phyloP scores from a whole-genome alignment of 2,888 invertebrate genomes.

The Plagodis dolabraria region DNA sequence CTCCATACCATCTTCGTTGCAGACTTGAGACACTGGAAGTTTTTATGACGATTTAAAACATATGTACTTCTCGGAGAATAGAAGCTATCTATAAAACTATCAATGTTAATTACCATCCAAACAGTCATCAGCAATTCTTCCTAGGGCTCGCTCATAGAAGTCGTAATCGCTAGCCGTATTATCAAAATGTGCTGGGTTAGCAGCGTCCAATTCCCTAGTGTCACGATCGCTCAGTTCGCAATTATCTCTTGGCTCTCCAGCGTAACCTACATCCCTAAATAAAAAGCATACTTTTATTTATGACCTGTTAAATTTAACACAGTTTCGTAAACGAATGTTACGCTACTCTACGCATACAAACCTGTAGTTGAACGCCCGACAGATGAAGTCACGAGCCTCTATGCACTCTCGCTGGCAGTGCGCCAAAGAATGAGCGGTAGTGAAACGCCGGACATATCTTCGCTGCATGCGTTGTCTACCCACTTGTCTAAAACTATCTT shows the following conservation, averaged over 20 bases:
- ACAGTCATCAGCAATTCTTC: slow-evolving; percentile 91
- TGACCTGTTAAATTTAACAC: slow-evolving; percentile 21
- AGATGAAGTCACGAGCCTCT: slow-evolving; percentile 92
- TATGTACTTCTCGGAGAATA: neutral
- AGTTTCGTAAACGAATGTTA: slow-evolving; percentile 29
- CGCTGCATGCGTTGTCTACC: slow-evolving; percentile 92
- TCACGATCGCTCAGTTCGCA: slow-evolving; percentile 96
- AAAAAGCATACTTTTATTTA: slow-evolving; percentile 11
- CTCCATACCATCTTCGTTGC: slow-evolving; percentile 97
- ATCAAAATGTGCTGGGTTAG: slow-evolving; percentile 94
- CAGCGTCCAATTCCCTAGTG: slow-evolving; percentile 92
- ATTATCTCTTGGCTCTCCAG: slow-evolving; percentile 89
- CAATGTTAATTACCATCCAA: slow-evolving; percentile 88
- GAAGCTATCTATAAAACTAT: neutral
- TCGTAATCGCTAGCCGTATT: slow-evolving; percentile 91
- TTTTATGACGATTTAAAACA: neutral
- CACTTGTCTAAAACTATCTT: slow-evolving; percentile 93
- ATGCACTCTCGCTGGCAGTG: slow-evolving; percentile 94
- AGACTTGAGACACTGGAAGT: slow-evolving; percentile 92
- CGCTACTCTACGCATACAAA: slow-evolving; percentile 50
- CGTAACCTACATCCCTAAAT: slow-evolving; percentile 85
- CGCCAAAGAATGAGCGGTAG: slow-evolving; percentile 89
- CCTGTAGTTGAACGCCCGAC: slow-evolving; percentile 95
- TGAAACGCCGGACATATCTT: slow-evolving; percentile 90
- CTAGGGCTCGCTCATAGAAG: slow-evolving; percentile 92